Evolutionary conservation across 2,113 vertebrate genomes (phyloP).

Genomic region (Falcunculus frontatus): DNA sequence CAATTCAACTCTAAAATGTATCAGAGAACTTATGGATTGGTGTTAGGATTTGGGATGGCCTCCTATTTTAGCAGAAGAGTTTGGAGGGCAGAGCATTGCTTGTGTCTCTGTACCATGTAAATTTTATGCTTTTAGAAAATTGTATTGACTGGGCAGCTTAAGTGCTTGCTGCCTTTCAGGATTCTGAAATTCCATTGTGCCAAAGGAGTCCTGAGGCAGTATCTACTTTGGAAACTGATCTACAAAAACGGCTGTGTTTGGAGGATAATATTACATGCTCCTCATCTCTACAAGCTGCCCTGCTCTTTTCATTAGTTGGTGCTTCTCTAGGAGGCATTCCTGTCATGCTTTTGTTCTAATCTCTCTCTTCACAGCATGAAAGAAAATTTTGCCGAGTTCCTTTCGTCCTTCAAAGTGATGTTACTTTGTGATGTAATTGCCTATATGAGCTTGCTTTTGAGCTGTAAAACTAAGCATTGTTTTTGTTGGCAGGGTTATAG

Average conservation of each 20-base stretch:
- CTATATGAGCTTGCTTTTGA: not conserved
- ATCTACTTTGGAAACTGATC: not conserved
- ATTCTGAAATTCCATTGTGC: not conserved
- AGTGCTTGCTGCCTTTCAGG: not conserved
- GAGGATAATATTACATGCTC: not conserved
- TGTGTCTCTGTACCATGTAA: not conserved
- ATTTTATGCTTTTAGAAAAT: not conserved
- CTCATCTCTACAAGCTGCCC: not conserved
- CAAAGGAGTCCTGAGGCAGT: not conserved
- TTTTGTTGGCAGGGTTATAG: not conserved
- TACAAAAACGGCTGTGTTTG: not conserved
- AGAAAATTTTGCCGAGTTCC: not conserved
- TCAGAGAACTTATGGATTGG: not conserved
- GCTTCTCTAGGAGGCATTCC: not conserved
- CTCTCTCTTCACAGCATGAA: not conserved
- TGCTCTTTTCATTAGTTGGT: not conserved
- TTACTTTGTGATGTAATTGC: not conserved
- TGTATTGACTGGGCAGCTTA: not conserved
- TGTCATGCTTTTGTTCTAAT: not conserved
- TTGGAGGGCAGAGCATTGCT: not conserved
- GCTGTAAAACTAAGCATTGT: not conserved
- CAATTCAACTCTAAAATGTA: not conserved
- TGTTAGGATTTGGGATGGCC: not conserved
- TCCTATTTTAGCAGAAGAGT: not conserved
- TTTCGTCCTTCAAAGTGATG: constrained; percentile 18